Evolutionary conservation across 2,888 invertebrate species (phyloP).

Genomic region (Lycophotia porphyrea): DNA sequence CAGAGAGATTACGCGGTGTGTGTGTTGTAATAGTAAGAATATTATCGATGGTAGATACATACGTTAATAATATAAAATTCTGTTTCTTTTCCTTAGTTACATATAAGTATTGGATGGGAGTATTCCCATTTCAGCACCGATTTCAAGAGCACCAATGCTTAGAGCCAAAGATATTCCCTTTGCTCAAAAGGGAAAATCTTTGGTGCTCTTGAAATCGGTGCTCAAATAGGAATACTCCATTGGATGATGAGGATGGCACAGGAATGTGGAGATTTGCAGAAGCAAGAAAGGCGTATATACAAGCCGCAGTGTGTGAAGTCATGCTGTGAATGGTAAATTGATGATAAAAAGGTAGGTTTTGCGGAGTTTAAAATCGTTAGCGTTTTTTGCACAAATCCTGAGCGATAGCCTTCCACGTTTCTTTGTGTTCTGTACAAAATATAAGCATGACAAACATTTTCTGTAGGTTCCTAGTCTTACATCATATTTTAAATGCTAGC

Average conservation of each 20-base stretch:
- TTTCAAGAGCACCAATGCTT: too few relatives aligned
- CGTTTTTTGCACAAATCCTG: background rate
- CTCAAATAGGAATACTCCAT: too few relatives aligned
- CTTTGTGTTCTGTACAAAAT: conserved; percentile 12
- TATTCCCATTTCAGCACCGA: too few relatives aligned
- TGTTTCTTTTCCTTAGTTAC: background rate
- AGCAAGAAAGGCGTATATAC: background rate
- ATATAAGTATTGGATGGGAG: background rate
- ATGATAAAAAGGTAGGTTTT: background rate
- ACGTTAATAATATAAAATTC: background rate
- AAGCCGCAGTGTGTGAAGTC: background rate
- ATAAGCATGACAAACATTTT: background rate
- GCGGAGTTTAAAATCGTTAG: background rate
- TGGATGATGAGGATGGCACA: background rate
- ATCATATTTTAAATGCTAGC: conserved; percentile 47
- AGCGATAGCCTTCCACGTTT: background rate
- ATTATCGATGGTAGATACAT: background rate
- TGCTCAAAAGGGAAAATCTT: too few relatives aligned
- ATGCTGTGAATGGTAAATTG: background rate
- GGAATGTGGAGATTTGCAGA: background rate
- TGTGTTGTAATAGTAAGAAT: conserved; percentile 25
- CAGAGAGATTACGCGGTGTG: conserved; percentile 15
- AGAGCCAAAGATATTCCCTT: too few relatives aligned
- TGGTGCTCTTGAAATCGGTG: too few relatives aligned
- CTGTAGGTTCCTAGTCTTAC: background rate